Base-by-base conservation (phyloP, 2,888 invertebrate species). In the Harpalus rufipes region DNA sequence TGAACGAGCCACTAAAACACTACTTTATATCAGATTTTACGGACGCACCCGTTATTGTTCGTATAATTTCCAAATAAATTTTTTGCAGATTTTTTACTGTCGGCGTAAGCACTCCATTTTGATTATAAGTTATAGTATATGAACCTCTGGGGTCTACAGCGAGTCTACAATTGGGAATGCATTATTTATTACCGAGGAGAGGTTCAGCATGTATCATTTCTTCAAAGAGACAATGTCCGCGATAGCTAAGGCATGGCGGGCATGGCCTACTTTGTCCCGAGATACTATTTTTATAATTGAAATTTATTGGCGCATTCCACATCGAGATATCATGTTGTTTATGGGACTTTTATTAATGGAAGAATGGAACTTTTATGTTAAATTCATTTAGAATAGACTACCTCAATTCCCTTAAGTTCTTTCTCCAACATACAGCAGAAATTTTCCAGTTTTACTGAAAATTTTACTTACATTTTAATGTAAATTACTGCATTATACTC, bases 11-110 rank as follows among this genome's bases (percentile, higher is more conserved):
- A 74, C 51, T 78, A 78, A 78, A 56, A 58, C 58, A 78, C 78
- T 78, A 78, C 58, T 78, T 78, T 56, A 78, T 78, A 78, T 78
- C 78, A 78, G 58, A 78, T 78, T 78, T 58, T 74, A 74, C 74
- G 74, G 25, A 78, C 78, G 78, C n/a, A 25, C 58, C 10, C 58
- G 56, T 78, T 78, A 78, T 78, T 78, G 78, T 78, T 78, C 78
- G 83, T 83, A 83, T 83, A 83, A 83, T 83, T 83, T 61, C 76
- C 44, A 61, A 76, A 83, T 83, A 83, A 83, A 83, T 83, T 76
- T 83, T 76, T 83, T 61, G 59, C 83, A 72, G 74, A 74, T 83
- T 83, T 83, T 83, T 76, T 76, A 74, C 59, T 61, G 83, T 74
- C 14, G 18, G 32, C 59, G 74, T 76, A 76, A 76, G 83, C 83